Conservation (phyloP, 2,797 vertebrate genomes). For the Artibeus lituratus region DNA sequence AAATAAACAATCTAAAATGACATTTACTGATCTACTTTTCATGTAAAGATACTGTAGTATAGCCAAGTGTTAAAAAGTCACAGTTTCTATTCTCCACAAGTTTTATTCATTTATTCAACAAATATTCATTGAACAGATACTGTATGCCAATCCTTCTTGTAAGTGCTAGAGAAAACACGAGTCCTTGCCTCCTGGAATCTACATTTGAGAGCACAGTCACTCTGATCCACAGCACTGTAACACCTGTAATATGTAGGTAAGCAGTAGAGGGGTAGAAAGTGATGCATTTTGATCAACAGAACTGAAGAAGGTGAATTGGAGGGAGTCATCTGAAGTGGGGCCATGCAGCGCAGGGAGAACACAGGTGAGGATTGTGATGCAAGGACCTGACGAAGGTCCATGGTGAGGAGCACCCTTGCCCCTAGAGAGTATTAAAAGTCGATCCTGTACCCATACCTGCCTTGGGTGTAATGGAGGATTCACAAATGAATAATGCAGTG, state of each 20-base stretch:
- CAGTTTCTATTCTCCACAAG: background rate
- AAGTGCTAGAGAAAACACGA: background rate
- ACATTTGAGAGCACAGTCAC: background rate
- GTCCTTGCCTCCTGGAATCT: background rate
- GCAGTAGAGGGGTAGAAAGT: background rate
- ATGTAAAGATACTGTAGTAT: background rate
- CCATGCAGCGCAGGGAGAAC: background rate
- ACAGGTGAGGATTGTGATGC: background rate
- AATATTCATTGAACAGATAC: background rate
- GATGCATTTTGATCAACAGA: background rate
- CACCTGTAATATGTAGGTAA: background rate
- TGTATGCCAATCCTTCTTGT: background rate
- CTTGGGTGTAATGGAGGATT: background rate
- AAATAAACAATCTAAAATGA: background rate
- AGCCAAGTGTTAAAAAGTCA: background rate
- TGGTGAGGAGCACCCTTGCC: rapidly evolving
- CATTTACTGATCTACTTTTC: background rate
- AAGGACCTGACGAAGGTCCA: background rate
- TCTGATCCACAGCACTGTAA: background rate
- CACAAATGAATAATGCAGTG: background rate
- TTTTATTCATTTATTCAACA: background rate
- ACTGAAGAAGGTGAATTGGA: background rate
- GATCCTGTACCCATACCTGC: background rate
- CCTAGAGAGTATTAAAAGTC: background rate
- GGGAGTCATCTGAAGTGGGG: background rate